phyloP scores from a whole-genome alignment of 2,888 invertebrate genomes.

The Pristionchus exspectatus region DNA sequence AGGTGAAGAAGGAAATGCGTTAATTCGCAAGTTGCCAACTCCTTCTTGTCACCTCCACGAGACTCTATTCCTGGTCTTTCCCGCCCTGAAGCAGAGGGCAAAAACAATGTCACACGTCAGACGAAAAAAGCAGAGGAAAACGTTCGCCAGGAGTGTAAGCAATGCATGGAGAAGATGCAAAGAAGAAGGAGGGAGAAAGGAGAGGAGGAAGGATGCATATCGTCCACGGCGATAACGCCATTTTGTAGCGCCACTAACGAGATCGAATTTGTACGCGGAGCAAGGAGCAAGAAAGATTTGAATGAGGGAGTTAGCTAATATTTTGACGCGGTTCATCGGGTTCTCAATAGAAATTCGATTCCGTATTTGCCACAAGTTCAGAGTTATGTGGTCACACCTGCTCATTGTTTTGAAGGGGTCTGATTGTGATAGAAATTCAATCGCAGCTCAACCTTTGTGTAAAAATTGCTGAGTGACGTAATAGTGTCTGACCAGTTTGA shows the following conservation, averaged over 20 bases:
- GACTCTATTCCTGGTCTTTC: not conserved
- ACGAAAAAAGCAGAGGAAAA: not conserved
- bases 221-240: slow-evolving; percentile 9
- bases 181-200: slow-evolving; percentile 1
- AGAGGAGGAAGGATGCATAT: not conserved
- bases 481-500: not conserved
- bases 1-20: not conserved
- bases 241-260: slow-evolving; percentile 21
- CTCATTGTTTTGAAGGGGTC: not conserved
- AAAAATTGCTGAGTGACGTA: not conserved
- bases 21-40: slow-evolving; percentile 27
- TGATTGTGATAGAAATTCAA: not conserved
- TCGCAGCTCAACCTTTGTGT: not conserved
- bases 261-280: not conserved
- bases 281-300: not conserved
- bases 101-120: not conserved
- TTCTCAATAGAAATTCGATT: not conserved
- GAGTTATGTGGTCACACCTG: not conserved
- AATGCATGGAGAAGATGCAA: slow-evolving; percentile 33
- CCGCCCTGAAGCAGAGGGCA: not conserved
- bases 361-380: not conserved
- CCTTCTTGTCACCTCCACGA: not conserved
- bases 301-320: not conserved
- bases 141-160: not conserved
- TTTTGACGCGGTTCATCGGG: not conserved